phyloP scores from a whole-genome alignment of 2,888 invertebrate genomes.

The Meiosimyza platycephala region DNA sequence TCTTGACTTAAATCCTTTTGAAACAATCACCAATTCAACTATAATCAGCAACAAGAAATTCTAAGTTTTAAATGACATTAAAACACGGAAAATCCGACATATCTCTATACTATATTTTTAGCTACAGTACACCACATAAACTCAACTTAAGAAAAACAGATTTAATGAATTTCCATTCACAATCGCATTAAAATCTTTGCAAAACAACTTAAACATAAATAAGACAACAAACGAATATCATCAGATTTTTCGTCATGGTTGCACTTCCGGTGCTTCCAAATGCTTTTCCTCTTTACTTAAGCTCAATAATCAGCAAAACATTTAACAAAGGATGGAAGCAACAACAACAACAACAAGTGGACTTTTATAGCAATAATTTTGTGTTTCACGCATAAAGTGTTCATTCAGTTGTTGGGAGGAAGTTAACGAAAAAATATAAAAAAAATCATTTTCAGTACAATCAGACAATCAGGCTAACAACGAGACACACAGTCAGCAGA shows the following conservation, averaged over 20 bases:
- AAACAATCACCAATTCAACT: too few species aligned
- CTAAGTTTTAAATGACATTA: too few species aligned
- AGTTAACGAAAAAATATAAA: background rate
- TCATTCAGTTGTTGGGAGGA: constrained; percentile 23
- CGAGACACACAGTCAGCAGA: background rate
- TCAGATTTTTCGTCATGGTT: constrained; percentile 58
- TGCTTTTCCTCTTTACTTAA: constrained; percentile 46
- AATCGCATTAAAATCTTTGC: constrained; percentile 29
- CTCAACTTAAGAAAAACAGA: too few species aligned
- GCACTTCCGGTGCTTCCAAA: constrained; percentile 48
- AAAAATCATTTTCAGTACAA: constrained; percentile 8
- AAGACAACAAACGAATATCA: constrained; percentile 32
- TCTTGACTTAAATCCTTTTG: too few species aligned
- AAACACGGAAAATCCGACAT: too few species aligned
- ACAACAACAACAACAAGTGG: constrained; percentile 4
- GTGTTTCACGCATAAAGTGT: constrained; percentile 27
- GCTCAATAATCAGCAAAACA: constrained; percentile 34
- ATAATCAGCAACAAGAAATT: too few species aligned
- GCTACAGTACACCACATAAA: too few species aligned
- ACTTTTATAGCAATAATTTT: constrained; percentile 23
- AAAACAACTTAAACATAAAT: constrained; percentile 32
- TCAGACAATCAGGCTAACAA: constrained; percentile 1
- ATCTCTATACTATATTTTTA: too few species aligned
- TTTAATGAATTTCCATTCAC: background rate
- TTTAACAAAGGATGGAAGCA: constrained; percentile 23